Evolutionary conservation across 2,113 vertebrate genomes (phyloP), one percentile per base, ranked within the genome.

Genomic region (Pseudorasbora parva): DNA sequence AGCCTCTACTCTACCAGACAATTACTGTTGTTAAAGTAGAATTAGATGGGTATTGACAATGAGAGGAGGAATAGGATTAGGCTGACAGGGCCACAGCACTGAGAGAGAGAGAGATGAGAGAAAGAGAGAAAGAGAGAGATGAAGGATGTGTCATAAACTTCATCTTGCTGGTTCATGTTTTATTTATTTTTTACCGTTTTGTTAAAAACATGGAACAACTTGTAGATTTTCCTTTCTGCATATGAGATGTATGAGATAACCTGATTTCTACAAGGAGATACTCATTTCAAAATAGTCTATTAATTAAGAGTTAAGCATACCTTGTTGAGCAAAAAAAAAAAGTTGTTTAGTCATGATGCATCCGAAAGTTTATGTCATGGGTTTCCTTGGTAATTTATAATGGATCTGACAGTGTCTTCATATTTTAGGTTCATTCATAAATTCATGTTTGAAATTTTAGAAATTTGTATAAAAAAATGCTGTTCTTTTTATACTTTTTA

Each of bases 31-130:
- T 97, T 99, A 98, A 97, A 97, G 96, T 97, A 95, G 97, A 98
- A 98, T 98, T 98, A 99, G 97, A 98, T 97, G 96, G 95, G 95
- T 98, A 98, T 99, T 98, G 98, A 98, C 97, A 98, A 97, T 96
- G 94, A 92, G 94, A 94, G 92, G 94, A 95, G 96, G 94, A 90
- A 93, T 93, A 94, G 96, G 96, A 96, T 96, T 97, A 97, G 96
- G 94, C 86, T 87, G 90, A 88, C 90, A 88, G 54, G 87, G 92
- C 87, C 73, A 73, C 84, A 84, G 80, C 82, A 30, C 47, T 51
- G 62, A 41, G 86, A 37, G 33, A 33, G 37, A 37, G 37, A 37
- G 37, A 37, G 37, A 37, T 37, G 89, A 87, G 90, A 86, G 86
- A 86, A 72, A 82, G 64, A 56, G 89, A 89, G 89, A 87, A 90